These are phyloP conservation scores for Nephrocerus scutellatus DNA, from an alignment of 2,888 invertebrate species.

Conservation along the genomic window DNA sequence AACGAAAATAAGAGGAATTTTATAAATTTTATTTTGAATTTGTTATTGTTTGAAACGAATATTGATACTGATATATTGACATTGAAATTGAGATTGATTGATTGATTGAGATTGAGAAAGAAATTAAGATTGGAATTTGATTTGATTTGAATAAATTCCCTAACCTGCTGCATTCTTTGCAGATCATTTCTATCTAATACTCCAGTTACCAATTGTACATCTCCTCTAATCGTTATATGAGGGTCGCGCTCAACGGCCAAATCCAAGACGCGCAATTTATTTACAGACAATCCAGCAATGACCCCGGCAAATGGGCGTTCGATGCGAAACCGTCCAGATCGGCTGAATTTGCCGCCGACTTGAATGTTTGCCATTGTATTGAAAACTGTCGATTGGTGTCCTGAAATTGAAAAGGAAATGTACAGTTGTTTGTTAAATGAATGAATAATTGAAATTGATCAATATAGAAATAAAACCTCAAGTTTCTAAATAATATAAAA, in stretches of 20 bases:
- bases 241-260: conserved; percentile 77
- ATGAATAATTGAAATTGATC: no score
- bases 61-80: no score
- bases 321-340: conserved; percentile 57
- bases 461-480: no score
- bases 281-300: conserved; percentile 82
- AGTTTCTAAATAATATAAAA: no score
- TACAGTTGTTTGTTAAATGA: no score
- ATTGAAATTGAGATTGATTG: no score
- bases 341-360: conserved; percentile 67
- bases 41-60: no score
- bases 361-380: conserved; percentile 86
- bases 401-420: no score
- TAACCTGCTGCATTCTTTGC: conserved; percentile 83
- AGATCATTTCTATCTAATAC: conserved; percentile 69
- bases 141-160: conserved; percentile 48
- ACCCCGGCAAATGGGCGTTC: conserved; percentile 81
- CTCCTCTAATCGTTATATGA: conserved; percentile 70
- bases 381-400: conserved; percentile 78
- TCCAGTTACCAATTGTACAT: conserved; percentile 70
- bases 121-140: no score
- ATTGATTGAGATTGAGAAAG: no score
- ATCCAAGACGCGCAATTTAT: conserved; percentile 77
- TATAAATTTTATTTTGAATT: no score
- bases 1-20: conserved; percentile 7